Percentiles rank a stretch among this genome's conserved stretches.
Conservation (phyloP, 2,888 invertebrate species). For the Megamerina dolium region DNA sequence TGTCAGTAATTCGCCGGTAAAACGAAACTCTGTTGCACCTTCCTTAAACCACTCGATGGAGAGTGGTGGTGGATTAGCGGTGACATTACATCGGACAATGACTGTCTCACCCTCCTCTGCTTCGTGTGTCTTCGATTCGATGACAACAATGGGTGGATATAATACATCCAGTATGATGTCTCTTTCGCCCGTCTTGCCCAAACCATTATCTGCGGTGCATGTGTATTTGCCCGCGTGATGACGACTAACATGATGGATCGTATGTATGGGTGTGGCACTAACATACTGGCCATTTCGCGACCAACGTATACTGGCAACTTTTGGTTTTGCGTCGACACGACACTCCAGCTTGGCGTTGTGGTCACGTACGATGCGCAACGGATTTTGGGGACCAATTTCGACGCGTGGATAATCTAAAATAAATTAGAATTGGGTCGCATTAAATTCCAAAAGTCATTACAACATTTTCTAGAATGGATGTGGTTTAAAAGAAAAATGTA, state of each 20-base stretch:
- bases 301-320: constrained; percentile 79
- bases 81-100: constrained; percentile 78
- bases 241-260: constrained; percentile 69
- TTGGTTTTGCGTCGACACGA: constrained; percentile 86
- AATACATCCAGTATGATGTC: constrained; percentile 77
- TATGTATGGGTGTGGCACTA: constrained; percentile 70
- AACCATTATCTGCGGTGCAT: constrained; percentile 80
- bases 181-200: constrained; percentile 73
- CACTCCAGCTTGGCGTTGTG: constrained; percentile 79
- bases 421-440: background rate
- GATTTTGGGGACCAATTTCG: constrained; percentile 84
- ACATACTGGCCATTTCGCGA: constrained; percentile 78
- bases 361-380: constrained; percentile 79
- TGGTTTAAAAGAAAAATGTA: background rate
- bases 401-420: constrained; percentile 82
- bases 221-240: constrained; percentile 86
- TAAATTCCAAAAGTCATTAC: too few species aligned
- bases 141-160: constrained; percentile 73
- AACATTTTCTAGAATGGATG: too few species aligned
- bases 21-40: constrained; percentile 76
- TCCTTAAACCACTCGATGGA: constrained; percentile 84
- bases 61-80: constrained; percentile 77
- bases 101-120: constrained; percentile 81
- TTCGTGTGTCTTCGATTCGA: constrained; percentile 74
- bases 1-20: constrained; percentile 68